Conservation (phyloP, 2,888 invertebrate species). For the Cephus rjabovi region DNA sequence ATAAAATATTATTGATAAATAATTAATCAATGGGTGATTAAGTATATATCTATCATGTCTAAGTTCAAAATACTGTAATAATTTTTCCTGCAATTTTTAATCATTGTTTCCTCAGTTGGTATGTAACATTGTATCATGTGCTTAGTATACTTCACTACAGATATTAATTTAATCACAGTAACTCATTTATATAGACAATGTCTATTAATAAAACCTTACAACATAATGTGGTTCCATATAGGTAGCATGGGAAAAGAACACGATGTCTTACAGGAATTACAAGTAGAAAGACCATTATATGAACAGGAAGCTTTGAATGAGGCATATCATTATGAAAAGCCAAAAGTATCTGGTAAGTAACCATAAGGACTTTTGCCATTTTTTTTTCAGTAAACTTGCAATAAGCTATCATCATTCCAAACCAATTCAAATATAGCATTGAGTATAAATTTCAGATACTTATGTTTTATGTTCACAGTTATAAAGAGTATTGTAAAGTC, state of each 20-base stretch:
- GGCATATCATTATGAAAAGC: conserved; percentile 67
- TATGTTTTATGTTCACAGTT: conserved; percentile 29
- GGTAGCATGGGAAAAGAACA: conserved; percentile 33
- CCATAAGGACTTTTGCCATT: not conserved
- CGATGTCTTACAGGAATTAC: conserved; percentile 32
- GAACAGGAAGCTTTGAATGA: conserved; percentile 67
- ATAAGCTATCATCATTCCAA: not conserved
- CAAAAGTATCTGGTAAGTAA: conserved; percentile 65
- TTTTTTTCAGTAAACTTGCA: not conserved
- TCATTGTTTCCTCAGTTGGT: no score
- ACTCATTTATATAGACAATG: not conserved
- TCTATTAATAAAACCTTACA: not conserved
- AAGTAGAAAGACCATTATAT: conserved; percentile 68
- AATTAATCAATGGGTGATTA: no score
- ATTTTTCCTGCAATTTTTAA: no score
- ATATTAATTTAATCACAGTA: no score
- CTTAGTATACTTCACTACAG: no score
- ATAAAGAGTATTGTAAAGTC: conserved; percentile 25
- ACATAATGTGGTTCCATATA: conserved; percentile 3
- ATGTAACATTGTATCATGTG: no score
- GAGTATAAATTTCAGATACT: not conserved
- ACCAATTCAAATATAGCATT: not conserved
- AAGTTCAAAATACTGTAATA: no score
- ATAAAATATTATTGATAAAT: no score
- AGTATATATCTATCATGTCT: no score